Base-by-base conservation (phyloP, 30 jellyfish, hydroid and myxozoan genomes). In the Calvadosia cruxmelitensis region DNA sequence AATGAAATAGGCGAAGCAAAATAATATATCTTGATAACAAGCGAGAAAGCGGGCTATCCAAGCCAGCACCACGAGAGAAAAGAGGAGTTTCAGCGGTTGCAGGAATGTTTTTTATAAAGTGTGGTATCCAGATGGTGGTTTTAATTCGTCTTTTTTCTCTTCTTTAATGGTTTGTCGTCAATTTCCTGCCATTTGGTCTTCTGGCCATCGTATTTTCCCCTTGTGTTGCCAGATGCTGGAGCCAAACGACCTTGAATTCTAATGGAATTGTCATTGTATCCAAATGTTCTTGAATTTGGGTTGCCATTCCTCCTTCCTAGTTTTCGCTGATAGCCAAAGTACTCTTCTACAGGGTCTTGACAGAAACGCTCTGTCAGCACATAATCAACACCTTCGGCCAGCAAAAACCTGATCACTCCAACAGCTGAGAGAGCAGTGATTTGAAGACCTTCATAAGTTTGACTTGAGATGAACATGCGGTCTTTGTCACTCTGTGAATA, bases 281-380 rank as follows among this genome's bases (percentile, higher is more conserved):
- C 81, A 52, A 68, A 77, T 77, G 67, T 75, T 48, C 31, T 68
- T 52, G 34, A 69, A 77, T 77, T 76, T 66, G 81, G 81, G 68
- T 77, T 66, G 73, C 67, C 87, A 76, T 70, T 52, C 33, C 88
- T 50, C 34, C 80, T 50, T 3, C 81, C 87, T 28, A 76, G 75
- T 50, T 66, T 73, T 66, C 81, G 53, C 36, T 76, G 88, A 33
- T 23, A 27, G 49, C 88, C 88, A 53, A 76, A 76, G 36, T 76
- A 73, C 71, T 76, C 73, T 42, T 76, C 88, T 16, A 76, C 70
- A 3, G 74, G 75, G 68, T n/a, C n/a, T n/a, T n/a, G n/a, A n/a
- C n/a, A n/a, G n/a, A n/a, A n/a, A n/a, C n/a, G n/a, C n/a, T n/a
- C 79, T 32, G 78, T 57, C 15, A 74, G 48, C 33, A 74, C 84